Base-by-base conservation (phyloP, 37 sponge, comb jelly and placozoan species). In the Spongilla lacustris region DNA sequence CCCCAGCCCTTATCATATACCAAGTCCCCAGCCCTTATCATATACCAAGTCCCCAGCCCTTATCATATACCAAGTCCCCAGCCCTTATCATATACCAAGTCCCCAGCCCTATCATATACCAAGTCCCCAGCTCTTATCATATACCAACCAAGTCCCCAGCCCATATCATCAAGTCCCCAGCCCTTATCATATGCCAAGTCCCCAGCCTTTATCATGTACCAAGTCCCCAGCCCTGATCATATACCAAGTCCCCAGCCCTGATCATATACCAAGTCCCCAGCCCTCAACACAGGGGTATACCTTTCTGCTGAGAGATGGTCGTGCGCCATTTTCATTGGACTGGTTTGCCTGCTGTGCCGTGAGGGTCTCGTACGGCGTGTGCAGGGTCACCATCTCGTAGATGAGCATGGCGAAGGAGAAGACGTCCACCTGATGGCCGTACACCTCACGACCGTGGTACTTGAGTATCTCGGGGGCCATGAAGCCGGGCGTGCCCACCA, bases 381-480 rank as follows among this genome's bases (percentile, higher is more conserved):
- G 89, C 27, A 83, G 84, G n/a, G 94, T 91, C 32, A 96, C 81
- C 80, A 96, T 81, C 78, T 96, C 97, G 79, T 96, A 94, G 10
- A 96, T 88, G 66, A 94, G 38, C 86, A 94, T 94, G 0, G 83
- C 97, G 22, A 91, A 87, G 21, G 94, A 91, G 85, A 93, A 96
- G 9, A 96, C 87, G 83, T 96, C 97, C 33, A 96, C 91, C 80
- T 93, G 82, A 11, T 79, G 4, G 24, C 68, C 84, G 69, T 89
- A 89, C 29, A 87, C 84, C 71, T 92, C 85, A 27, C 81, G 80
- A 5, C 87, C 92, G 22, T 88, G 90, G 34, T 96, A 90, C 76
- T 85, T 89, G 31, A 89, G 69, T 0, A 96, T 89, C 84, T 96
- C 97, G 23, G 97, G 97, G 29, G 97, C 95, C 75, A 96, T 96